Base-by-base conservation (phyloP, 2,888 invertebrate species). In the Limnephilus rhombicus region DNA sequence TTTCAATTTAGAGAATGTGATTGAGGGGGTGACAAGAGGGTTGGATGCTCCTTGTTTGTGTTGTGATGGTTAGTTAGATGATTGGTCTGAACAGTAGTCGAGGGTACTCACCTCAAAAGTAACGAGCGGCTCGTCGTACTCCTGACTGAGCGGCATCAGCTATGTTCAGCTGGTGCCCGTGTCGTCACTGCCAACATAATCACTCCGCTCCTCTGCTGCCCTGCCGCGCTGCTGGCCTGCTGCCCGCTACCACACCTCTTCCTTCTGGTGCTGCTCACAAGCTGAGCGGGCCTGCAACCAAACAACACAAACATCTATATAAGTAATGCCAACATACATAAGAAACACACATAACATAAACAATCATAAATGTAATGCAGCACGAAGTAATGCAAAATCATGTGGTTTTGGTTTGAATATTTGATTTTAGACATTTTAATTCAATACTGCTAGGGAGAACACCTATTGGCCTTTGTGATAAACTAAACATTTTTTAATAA, bases 121-220 rank as follows among this genome's bases (percentile, higher is more conserved):
- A 95, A 96, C 96, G 95, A 96, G 96, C 95, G 96, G 96, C 95
- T 96, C 96, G 95, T 96, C 96, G 95, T 96, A 95, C 95, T 96
- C 96, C 96, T 96, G 95, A 94, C 96, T 95, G 95, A 96, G 96
- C 96, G 96, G 96, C 96, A 96, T 96, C 96, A 96, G 96, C 96
- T 96, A 95, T 95, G 95, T 94, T 92, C 92, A 49, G 93, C 93
- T 87, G 96, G 89, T 49, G 80, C 96, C 96, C 95, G 95, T 94
- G 95, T 95, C 94, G 95, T 95, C 95, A 95, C 95, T 95, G 95
- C 96, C 95, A 95, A 95, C 95, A 96, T 95, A 96, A 96, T 96
- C 96, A 95, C 96, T 95, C 34, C 24, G 24, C 68, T 68, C 68
- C 68, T 24, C 68, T 37, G 18, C 88, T 41, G 68, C 49, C 24